Evolutionary conservation across 2,113 vertebrate species (phyloP).

Genomic region (Eulemur macaco): DNA sequence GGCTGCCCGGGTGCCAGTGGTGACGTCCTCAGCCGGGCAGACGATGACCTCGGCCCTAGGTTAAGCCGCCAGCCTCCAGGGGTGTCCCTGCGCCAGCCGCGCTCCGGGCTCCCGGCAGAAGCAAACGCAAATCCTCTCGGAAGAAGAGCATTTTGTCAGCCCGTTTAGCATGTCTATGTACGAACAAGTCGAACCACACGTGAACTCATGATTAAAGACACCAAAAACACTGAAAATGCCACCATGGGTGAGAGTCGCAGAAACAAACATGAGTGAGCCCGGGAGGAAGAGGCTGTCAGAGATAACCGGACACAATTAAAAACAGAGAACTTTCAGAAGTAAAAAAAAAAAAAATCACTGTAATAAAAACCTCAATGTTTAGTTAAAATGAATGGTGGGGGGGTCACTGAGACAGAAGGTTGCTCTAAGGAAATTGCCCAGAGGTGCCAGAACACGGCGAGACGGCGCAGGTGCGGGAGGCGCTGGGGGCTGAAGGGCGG

Average conservation of each 20-base stretch:
- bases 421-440: not conserved
- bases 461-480: too few species aligned
- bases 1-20: accelerated
- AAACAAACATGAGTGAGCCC: not conserved
- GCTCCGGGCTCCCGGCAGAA: not conserved
- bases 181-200: not conserved
- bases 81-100: not conserved
- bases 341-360: not conserved
- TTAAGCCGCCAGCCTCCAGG: not conserved
- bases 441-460: not conserved
- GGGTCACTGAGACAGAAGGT: not conserved
- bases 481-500: not conserved
- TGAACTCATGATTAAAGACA: not conserved
- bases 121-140: too few species aligned
- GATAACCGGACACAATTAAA: not conserved
- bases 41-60: not conserved
- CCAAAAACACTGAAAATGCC: not conserved
- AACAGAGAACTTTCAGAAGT: not conserved
- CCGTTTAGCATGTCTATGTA: accelerated
- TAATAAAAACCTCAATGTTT: not conserved
- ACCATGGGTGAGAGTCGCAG: not conserved
- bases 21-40: accelerated
- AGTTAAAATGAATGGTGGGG: not conserved
- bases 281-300: not conserved
- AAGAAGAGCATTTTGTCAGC: not conserved